phyloP scores from a whole-genome alignment of 64 coral and sea anemone genomes.

The Actinia equina region DNA sequence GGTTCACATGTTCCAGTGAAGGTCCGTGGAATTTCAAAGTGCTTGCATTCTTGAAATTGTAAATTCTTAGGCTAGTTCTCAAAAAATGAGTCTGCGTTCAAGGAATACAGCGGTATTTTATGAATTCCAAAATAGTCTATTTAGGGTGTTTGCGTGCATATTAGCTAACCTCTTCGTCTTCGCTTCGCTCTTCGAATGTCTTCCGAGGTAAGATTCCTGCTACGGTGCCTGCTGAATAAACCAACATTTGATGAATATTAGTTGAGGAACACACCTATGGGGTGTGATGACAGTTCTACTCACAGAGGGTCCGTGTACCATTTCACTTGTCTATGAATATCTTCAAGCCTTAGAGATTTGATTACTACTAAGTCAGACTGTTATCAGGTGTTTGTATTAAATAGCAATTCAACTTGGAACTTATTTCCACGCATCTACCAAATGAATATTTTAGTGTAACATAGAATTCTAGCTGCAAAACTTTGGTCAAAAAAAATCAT shows the following conservation, averaged over 20 bases:
- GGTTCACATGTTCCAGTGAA: neutral
- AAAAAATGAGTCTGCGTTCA: no score
- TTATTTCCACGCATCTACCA: neutral
- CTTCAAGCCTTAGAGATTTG: neutral
- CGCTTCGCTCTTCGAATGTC: conserved; percentile 27
- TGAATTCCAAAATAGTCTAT: neutral
- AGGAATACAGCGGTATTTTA: no score
- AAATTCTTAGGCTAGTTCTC: no score
- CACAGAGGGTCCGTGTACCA: neutral
- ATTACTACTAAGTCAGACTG: no score
- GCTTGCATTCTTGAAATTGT: no score
- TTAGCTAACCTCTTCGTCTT: conserved; percentile 36
- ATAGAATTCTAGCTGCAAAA: no score
- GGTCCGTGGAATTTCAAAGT: neutral
- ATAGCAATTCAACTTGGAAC: no score
- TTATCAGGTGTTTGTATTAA: no score
- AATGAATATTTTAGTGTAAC: neutral
- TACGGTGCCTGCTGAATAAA: conserved; percentile 17
- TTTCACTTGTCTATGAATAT: neutral
- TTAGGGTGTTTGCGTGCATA: neutral
- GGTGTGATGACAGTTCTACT: neutral
- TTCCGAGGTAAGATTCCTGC: conserved; percentile 21
- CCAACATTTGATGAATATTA: neutral
- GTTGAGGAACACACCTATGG: neutral
- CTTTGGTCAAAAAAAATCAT: no score